phyloP scores from a whole-genome alignment of 2,888 invertebrate species.

The Caenorhabditis angaria region DNA sequence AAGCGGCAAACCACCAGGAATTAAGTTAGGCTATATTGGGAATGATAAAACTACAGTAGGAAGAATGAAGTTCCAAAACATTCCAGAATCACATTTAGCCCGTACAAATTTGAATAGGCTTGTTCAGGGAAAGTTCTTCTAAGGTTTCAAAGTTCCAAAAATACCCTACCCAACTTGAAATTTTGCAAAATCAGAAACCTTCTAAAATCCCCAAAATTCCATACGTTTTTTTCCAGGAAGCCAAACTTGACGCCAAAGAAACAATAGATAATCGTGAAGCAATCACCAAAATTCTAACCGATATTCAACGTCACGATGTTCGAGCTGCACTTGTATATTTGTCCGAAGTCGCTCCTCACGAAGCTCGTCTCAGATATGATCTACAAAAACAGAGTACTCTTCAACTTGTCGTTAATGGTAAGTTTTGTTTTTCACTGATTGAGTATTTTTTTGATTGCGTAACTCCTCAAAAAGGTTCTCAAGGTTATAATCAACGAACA shows the following conservation, averaged over 20 bases:
- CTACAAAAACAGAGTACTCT: conserved; percentile 35
- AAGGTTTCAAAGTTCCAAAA: no score
- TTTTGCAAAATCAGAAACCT: no score
- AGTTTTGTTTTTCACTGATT: conserved; percentile 10
- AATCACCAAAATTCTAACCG: conserved; percentile 19
- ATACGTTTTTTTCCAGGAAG: conserved; percentile 11
- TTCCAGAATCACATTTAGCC: no score
- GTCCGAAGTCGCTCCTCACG: conserved; percentile 21
- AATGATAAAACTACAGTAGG: no score
- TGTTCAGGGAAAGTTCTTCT: no score
- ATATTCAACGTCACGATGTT: conserved; percentile 27
- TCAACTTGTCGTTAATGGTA: conserved; percentile 35
- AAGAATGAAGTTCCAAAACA: no score
- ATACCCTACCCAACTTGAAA: no score
- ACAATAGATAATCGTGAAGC: conserved; percentile 5
- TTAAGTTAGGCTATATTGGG: no score
- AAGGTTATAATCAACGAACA: neutral
- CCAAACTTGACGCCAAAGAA: neutral
- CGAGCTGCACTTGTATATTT: conserved; percentile 36
- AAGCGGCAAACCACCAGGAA: no score
- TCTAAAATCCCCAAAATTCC: no score
- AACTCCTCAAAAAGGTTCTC: neutral
- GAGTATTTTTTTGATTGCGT: no score
- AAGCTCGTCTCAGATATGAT: conserved; percentile 23
- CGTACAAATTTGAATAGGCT: no score